These are phyloP conservation scores for Pelosia muscerda DNA, from an alignment of 2,888 invertebrate species.

Conservation along the genomic window DNA sequence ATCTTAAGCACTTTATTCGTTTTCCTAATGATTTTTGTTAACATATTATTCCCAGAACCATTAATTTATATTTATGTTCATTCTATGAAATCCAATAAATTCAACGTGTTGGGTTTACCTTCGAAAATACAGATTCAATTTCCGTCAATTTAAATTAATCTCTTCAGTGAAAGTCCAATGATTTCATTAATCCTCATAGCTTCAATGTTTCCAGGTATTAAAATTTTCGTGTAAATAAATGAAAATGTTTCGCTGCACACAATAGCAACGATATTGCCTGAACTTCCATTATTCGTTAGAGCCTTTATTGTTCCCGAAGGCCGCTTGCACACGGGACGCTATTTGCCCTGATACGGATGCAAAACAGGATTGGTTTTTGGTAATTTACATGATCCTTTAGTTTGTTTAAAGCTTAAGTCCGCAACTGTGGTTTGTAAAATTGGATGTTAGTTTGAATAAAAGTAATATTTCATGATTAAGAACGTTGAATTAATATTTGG, in stretches of 20 bases:
- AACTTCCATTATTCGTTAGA: constrained; percentile 24
- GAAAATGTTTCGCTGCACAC: constrained; percentile 19
- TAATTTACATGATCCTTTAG: constrained; percentile 2
- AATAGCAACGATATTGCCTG: constrained; percentile 20
- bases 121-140: constrained; percentile 1
- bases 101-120: not conserved
- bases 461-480: not conserved
- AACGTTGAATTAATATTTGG: not conserved
- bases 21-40: not conserved
- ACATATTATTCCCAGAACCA: not conserved
- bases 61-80: not conserved
- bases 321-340: constrained; percentile 19
- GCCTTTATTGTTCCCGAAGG: constrained; percentile 24
- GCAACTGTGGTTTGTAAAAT: not conserved
- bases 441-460: not conserved
- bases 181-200: constrained; percentile 33
- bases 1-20: not conserved
- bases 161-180: constrained; percentile 28
- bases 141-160: constrained; percentile 34
- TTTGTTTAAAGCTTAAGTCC: constrained; percentile 8
- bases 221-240: constrained; percentile 15
- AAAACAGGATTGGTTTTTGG: constrained; percentile 19
- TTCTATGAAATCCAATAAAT: not conserved
- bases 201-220: constrained; percentile 27
- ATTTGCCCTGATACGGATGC: constrained; percentile 25